Evolutionary conservation across 1,140 invertebrate genomes (phyloP).

Genomic region (Drosophila bocqueti): DNA sequence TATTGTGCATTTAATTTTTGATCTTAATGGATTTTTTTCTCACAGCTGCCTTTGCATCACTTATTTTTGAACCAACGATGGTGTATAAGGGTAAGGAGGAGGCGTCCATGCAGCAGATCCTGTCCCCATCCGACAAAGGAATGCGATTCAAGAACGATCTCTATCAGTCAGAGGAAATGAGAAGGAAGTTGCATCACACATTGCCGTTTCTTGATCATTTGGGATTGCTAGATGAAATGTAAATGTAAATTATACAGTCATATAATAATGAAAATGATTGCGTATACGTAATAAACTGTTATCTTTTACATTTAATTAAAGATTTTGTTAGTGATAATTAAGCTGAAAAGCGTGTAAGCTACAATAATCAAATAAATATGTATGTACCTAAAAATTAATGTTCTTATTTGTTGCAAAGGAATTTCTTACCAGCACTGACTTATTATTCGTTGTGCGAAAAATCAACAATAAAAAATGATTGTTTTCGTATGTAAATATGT

Average conservation of each 20-base stretch:
- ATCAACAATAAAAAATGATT: background rate
- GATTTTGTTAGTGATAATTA: background rate
- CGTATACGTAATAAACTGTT: background rate
- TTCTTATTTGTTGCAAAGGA: background rate
- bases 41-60: slow-evolving; percentile 29
- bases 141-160: slow-evolving; percentile 33
- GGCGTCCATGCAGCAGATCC: slow-evolving; percentile 51
- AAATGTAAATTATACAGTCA: background rate
- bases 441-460: background rate
- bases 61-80: slow-evolving; percentile 55
- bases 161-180: slow-evolving; percentile 41
- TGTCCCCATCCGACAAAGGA: slow-evolving; percentile 28
- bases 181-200: slow-evolving; percentile 38
- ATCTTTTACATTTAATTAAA: no score
- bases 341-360: background rate
- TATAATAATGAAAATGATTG: background rate
- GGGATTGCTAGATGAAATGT: slow-evolving; percentile 70
- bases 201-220: slow-evolving; percentile 64
- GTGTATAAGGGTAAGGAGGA: slow-evolving; percentile 63
- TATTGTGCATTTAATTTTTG: background rate
- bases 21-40: background rate
- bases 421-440: background rate
- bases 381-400: background rate
- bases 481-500: background rate
- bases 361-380: background rate